Evolutionary conservation across 2,113 vertebrate species (phyloP).

Genomic region (Osmerus eperlanus): DNA sequence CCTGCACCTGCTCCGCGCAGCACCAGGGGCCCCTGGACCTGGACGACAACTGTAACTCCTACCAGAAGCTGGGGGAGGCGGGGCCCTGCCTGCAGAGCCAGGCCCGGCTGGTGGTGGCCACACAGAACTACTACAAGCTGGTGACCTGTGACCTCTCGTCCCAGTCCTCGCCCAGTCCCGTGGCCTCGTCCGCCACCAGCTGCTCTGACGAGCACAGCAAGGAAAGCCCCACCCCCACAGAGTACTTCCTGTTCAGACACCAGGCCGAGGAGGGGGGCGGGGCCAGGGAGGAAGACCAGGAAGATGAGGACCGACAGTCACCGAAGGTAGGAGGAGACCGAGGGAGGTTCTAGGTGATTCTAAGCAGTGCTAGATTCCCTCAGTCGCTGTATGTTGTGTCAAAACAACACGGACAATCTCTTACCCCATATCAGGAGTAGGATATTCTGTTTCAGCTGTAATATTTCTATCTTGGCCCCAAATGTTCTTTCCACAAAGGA

Average conservation of each 20-base stretch:
- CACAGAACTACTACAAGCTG: conserved; percentile 98
- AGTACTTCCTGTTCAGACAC: conserved; percentile 92
- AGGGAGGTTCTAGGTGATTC: conserved; percentile 11
- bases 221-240: conserved; percentile 76
- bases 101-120: conserved; percentile 90
- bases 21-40: conserved; percentile 75
- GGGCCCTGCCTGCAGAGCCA: conserved; percentile 90
- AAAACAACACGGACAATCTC: too few species aligned
- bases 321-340: conserved; percentile 42
- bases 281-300: conserved; percentile 51
- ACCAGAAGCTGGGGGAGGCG: conserved; percentile 68
- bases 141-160: conserved; percentile 96
- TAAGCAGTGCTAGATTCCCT: neutral
- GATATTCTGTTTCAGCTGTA: too few species aligned
- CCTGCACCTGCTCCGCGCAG: conserved; percentile 72
- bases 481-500: neutral
- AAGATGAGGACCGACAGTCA: neutral
- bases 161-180: conserved; percentile 92
- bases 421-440: too few species aligned
- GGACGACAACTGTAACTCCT: conserved; percentile 95
- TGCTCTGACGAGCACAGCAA: conserved; percentile 90
- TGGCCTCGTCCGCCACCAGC: conserved; percentile 88
- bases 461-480: too few species aligned
- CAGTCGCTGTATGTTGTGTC: neutral
- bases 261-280: conserved; percentile 45